These are phyloP conservation scores for Sericinus montela DNA, from an alignment of 2,888 invertebrate species.

Conservation along the genomic window DNA sequence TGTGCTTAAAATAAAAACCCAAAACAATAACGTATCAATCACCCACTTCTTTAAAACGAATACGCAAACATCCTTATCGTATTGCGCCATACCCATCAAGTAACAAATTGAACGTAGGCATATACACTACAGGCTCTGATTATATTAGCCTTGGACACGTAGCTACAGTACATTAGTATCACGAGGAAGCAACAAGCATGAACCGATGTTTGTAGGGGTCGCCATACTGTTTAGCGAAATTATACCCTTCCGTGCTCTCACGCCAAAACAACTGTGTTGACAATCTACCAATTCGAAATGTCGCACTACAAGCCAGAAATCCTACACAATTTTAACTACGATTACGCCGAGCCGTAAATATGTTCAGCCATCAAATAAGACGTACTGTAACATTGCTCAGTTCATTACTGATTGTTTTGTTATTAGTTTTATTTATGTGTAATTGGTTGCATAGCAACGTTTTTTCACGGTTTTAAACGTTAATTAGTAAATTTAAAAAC, in stretches of 20 bases:
- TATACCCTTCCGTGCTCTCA: slow-evolving; percentile 13
- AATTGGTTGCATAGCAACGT: too few relatives aligned
- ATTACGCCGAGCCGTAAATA: too few relatives aligned
- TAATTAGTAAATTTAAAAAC: too few relatives aligned
- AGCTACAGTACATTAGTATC: slow-evolving; percentile 7
- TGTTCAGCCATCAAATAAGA: background rate
- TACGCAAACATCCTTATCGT: background rate
- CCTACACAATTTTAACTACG: background rate
- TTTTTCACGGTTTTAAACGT: too few relatives aligned
- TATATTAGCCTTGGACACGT: slow-evolving; percentile 16
- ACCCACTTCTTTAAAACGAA: background rate
- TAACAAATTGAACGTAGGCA: slow-evolving; percentile 7
- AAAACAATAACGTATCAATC: background rate
- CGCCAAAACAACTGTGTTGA: slow-evolving; percentile 4
- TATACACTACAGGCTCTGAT: slow-evolving; percentile 9
- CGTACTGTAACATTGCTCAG: background rate
- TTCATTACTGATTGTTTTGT: background rate
- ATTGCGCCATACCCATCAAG: slow-evolving; percentile 7
- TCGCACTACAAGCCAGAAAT: background rate
- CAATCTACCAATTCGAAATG: slow-evolving; percentile 2
- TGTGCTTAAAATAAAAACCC: too few relatives aligned
- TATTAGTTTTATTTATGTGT: too few relatives aligned
- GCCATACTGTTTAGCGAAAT: slow-evolving; percentile 9
- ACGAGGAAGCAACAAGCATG: slow-evolving; percentile 6
- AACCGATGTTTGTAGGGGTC: slow-evolving; percentile 1